Conservation (phyloP, 1,140 invertebrate genomes). For the Leguminivora glycinivorella region DNA sequence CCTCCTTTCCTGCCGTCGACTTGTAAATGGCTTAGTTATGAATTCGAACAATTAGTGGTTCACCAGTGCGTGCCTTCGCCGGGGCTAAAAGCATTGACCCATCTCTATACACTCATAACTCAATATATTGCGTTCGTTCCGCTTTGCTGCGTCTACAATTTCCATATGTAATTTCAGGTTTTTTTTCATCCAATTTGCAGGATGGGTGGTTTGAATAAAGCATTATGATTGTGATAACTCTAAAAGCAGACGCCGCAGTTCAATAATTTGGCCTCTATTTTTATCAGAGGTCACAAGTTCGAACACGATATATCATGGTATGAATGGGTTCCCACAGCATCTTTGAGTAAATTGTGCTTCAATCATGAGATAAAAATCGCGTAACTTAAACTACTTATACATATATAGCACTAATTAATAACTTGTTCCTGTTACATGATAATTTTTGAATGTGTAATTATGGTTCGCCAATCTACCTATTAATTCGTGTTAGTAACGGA, state of each 20-base stretch:
- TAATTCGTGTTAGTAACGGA: too few species aligned
- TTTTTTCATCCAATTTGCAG: conserved; percentile 9
- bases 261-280: neutral
- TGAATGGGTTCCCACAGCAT: neutral
- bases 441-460: too few species aligned
- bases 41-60: conserved; percentile 33
- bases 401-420: too few species aligned
- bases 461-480: too few species aligned
- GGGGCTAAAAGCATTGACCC: conserved; percentile 40
- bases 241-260: neutral
- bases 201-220: neutral
- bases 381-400: neutral
- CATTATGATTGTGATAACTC: neutral
- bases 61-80: conserved; percentile 38
- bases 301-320: neutral
- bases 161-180: neutral
- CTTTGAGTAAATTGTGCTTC: neutral
- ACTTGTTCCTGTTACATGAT: too few species aligned
- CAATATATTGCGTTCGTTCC: conserved; percentile 28
- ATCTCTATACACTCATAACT: conserved; percentile 28
- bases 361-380: neutral
- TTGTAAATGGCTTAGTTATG: neutral
- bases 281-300: neutral
- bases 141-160: neutral
- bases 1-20: neutral